These are phyloP conservation scores for Ptychobarbus kaznakovi DNA, from an alignment of 2,797 vertebrate species.

Conservation along the genomic window DNA sequence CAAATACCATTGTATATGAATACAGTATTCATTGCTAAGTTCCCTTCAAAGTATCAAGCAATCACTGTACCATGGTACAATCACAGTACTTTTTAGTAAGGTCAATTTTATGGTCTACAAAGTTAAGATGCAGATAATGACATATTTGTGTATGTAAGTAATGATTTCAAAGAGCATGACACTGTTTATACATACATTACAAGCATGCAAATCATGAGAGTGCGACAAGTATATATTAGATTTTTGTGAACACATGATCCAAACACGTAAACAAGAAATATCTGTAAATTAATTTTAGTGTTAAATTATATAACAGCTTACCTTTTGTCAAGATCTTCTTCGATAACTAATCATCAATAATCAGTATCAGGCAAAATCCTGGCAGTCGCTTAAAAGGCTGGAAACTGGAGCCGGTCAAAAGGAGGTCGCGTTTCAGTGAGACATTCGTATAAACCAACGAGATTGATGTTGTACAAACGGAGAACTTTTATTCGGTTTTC, in stretches of 20 bases:
- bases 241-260: neutral
- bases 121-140: neutral
- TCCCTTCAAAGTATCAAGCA: neutral
- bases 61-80: neutral
- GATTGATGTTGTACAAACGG: neutral
- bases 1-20: neutral
- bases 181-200: neutral
- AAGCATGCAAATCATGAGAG: neutral
- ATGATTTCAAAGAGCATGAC: neutral
- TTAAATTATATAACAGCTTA: neutral
- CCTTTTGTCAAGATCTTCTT: neutral
- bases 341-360: neutral
- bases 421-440: neutral
- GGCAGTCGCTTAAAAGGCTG: neutral
- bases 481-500: neutral
- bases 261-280: neutral
- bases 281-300: neutral
- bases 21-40: neutral
- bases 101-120: neutral
- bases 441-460: neutral
- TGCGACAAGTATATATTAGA: neutral
- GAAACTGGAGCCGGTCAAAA: neutral
- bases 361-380: neutral
- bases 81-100: neutral
- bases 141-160: neutral